Evolutionary conservation across 2,113 vertebrate species (phyloP).

Genomic region (Melanotaenia duboulayi): DNA sequence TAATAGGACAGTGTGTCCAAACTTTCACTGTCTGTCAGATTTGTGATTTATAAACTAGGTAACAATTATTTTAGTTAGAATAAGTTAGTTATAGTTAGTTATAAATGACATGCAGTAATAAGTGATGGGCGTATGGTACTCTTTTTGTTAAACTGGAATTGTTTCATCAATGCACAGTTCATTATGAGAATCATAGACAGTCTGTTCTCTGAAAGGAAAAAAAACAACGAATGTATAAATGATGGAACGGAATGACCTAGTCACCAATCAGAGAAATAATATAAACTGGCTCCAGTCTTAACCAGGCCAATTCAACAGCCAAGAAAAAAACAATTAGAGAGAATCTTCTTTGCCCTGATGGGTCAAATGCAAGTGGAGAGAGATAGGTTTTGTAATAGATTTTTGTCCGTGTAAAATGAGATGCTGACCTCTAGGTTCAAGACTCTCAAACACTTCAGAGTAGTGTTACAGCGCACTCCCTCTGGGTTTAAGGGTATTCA

Average conservation of each 20-base stretch:
- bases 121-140: not conserved
- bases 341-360: conserved; percentile 61
- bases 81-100: too few species aligned
- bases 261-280: conserved; percentile 58
- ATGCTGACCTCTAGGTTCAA: conserved; percentile 80
- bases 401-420: conserved; percentile 84
- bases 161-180: conserved; percentile 20
- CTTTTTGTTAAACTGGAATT: conserved; percentile 26
- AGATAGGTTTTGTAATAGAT: conserved; percentile 85
- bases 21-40: too few species aligned
- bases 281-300: conserved; percentile 59
- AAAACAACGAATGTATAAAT: conserved; percentile 36
- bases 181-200: conserved; percentile 1
- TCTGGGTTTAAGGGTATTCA: conserved; percentile 76
- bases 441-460: conserved; percentile 71
- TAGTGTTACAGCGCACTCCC: conserved; percentile 70
- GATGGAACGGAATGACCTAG: conserved; percentile 50
- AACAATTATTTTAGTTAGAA: too few species aligned
- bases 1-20: too few species aligned
- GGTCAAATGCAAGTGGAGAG: conserved; percentile 74
- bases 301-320: conserved; percentile 65
- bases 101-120: too few species aligned
- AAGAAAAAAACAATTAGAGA: conserved; percentile 83
- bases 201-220: not conserved
- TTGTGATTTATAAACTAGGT: too few species aligned